These are phyloP conservation scores for Diorhabda carinulata DNA, from an alignment of 1,140 invertebrate genomes.

Conservation along the genomic window DNA sequence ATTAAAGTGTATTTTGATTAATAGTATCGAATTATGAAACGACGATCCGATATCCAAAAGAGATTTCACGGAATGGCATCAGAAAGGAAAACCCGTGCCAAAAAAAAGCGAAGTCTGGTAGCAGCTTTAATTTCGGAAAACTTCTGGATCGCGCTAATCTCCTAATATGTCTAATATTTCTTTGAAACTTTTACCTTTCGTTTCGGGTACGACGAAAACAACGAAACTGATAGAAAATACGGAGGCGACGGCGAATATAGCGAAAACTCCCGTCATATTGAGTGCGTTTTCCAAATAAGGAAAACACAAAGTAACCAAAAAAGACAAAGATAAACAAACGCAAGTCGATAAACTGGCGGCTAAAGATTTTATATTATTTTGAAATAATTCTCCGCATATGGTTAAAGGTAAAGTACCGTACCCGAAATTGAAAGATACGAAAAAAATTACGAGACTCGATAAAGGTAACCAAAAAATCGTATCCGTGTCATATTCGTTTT, in stretches of 20 bases:
- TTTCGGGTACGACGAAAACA: conserved; percentile 50
- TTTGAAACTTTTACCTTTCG: conserved; percentile 30
- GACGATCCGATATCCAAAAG: too few species aligned
- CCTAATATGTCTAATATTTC: conserved; percentile 45
- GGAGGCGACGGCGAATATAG: conserved; percentile 70
- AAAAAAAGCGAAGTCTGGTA: too few species aligned
- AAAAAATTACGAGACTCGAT: conserved; percentile 32
- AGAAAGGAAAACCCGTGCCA: too few species aligned
- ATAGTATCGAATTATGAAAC: too few species aligned
- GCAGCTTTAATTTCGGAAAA: too few species aligned
- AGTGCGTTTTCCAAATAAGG: conserved; percentile 55
- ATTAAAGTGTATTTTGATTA: too few species aligned
- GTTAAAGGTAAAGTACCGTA: conserved; percentile 81
- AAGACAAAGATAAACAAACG: conserved; percentile 71
- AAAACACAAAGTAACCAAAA: conserved; percentile 74
- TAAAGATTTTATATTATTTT: conserved; percentile 66
- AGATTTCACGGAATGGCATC: too few species aligned
- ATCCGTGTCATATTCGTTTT: conserved; percentile 17
- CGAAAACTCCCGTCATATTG: conserved; percentile 68
- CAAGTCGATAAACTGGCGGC: conserved; percentile 70
- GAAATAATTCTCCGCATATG: conserved; percentile 77
- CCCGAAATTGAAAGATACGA: conserved; percentile 48
- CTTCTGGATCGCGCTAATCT: too few species aligned
- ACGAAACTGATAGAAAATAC: conserved; percentile 53
- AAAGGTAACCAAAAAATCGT: conserved; percentile 36